These are phyloP conservation scores for Phalanger gymnotis DNA, from an alignment of 2,797 vertebrate genomes.

Conservation along the genomic window DNA sequence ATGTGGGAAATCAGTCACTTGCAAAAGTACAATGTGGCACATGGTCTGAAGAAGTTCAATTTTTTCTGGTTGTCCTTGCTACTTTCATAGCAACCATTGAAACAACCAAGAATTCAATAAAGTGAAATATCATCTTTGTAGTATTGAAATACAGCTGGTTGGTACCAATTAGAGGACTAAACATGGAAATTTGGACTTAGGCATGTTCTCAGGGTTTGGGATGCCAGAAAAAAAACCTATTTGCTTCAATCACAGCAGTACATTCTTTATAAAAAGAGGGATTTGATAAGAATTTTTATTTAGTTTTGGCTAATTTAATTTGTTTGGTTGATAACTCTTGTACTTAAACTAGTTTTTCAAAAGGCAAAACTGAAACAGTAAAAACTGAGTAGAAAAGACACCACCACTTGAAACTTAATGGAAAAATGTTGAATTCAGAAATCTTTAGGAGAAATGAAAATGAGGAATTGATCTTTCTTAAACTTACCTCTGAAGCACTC, in stretches of 20 bases:
- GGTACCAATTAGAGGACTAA: constrained; percentile 15
- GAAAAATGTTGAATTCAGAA: constrained; percentile 65
- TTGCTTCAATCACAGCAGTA: constrained; percentile 61
- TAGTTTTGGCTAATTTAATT: constrained; percentile 51
- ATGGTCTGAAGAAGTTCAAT: neutral
- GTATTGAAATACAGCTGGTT: constrained; percentile 34
- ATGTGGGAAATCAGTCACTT: neutral
- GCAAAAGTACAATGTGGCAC: neutral
- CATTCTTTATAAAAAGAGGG: constrained; percentile 63
- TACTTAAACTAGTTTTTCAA: constrained; percentile 70
- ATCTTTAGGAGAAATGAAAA: constrained; percentile 67
- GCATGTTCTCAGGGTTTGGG: constrained; percentile 53
- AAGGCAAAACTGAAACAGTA: constrained; percentile 59
- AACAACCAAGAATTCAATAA: constrained; percentile 32
- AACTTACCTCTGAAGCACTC: constrained; percentile 58
- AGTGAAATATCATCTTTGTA: constrained; percentile 50
- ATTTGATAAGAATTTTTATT: constrained; percentile 61
- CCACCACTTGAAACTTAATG: constrained; percentile 54
- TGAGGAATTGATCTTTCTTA: constrained; percentile 73
- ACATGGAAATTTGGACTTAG: constrained; percentile 32
- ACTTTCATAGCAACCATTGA: constrained; percentile 42
- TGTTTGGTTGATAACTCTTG: constrained; percentile 66
- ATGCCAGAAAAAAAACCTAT: neutral
- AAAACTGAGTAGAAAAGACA: constrained; percentile 67
- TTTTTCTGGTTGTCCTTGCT: neutral